Conservation (phyloP, 1,140 invertebrate species). For the Trichogramma pretiosum region DNA sequence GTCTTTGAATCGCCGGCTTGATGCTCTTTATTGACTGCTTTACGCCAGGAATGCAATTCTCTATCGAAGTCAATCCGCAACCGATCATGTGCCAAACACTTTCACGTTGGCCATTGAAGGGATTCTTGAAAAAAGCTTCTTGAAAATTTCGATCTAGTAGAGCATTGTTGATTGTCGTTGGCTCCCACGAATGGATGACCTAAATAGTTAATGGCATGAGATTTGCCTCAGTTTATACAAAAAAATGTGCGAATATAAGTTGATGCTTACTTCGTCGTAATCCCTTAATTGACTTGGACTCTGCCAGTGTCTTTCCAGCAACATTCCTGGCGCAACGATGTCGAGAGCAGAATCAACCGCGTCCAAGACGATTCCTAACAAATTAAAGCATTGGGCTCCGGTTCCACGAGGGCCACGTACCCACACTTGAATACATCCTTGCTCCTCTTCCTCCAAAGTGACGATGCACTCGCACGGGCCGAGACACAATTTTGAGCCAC, state of each 20-base stretch:
- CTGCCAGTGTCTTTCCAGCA: conserved; percentile 57
- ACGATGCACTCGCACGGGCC: conserved; percentile 65
- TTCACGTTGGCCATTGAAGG: conserved; percentile 53
- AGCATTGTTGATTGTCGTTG: conserved; percentile 51
- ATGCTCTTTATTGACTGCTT: conserved; percentile 37
- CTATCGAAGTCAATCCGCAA: conserved; percentile 47
- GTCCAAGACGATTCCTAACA: conserved; percentile 66
- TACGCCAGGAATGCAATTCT: conserved; percentile 37
- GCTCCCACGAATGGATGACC: conserved; percentile 53
- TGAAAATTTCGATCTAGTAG: conserved; percentile 47
- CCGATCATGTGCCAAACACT: conserved; percentile 60
- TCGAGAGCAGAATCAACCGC: conserved; percentile 59
- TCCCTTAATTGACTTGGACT: conserved; percentile 54
- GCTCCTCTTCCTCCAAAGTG: conserved; percentile 56
- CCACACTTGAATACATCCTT: conserved; percentile 62
- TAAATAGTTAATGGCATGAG: conserved; percentile 10
- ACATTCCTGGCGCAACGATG: conserved; percentile 59
- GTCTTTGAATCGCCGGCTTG: conserved; percentile 44
- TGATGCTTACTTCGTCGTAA: conserved; percentile 35
- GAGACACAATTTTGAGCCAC: conserved; percentile 69
- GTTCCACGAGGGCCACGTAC: conserved; percentile 59
- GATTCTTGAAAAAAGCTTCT: conserved; percentile 48
- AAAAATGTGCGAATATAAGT: neutral
- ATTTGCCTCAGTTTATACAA: neutral
- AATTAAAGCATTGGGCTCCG: conserved; percentile 57